phyloP scores from a whole-genome alignment of 2,888 invertebrate genomes.

The Linnaemya vulpina region DNA sequence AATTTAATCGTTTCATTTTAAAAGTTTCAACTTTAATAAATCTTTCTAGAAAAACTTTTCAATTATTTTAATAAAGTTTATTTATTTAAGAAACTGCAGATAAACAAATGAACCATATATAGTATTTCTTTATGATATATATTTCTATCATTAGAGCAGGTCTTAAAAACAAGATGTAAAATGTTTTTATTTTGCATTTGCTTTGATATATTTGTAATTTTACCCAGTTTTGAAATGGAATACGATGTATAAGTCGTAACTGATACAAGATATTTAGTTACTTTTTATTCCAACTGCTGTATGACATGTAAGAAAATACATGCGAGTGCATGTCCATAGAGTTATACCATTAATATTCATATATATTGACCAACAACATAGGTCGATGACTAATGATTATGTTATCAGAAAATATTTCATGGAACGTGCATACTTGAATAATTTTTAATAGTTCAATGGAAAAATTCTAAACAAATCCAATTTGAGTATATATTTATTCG shows the following conservation, averaged over 20 bases:
- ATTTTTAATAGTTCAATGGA: too few relatives aligned
- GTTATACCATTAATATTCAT: too few relatives aligned
- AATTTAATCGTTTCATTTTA: conserved; percentile 1
- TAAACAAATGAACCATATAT: not conserved
- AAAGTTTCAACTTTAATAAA: not conserved
- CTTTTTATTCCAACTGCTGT: not conserved
- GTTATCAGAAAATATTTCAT: too few relatives aligned
- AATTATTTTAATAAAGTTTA: not conserved
- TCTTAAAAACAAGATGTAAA: too few relatives aligned
- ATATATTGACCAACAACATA: too few relatives aligned
- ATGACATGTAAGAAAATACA: not conserved
- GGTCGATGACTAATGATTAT: too few relatives aligned
- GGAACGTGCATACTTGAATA: too few relatives aligned
- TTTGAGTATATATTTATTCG: too few relatives aligned
- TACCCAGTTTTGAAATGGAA: conserved; percentile 12
- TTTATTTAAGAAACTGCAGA: not conserved
- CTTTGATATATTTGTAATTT: not conserved
- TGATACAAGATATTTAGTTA: not conserved
- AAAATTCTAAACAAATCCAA: too few relatives aligned
- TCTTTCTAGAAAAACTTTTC: not conserved
- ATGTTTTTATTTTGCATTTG: conserved; percentile 1
- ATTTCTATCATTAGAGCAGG: not conserved
- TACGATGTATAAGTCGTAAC: not conserved
- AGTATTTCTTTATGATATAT: too few relatives aligned
- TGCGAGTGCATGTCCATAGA: too few relatives aligned